Evolutionary conservation across 1,140 invertebrate genomes (phyloP), one percentile per base, ranked within the genome.

Genomic region (Pseudomyrmex dendroicus): DNA sequence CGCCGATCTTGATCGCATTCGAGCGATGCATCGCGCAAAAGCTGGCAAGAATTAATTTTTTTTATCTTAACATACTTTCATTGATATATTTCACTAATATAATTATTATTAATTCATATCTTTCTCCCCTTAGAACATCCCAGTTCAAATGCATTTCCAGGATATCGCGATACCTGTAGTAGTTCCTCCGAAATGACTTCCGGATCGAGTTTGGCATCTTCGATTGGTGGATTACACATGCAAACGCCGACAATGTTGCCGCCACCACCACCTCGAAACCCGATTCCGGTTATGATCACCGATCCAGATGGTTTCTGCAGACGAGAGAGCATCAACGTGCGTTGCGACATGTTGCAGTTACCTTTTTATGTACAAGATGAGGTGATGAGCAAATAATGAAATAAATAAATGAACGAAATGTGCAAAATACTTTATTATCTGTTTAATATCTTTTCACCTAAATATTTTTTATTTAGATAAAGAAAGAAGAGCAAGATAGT

Each of bases 271-370:
- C 90, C 90, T 68, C 90, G 89, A 0, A 92, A 88, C 12, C 91
- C 92, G 17, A 93, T 93, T 73, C 91, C 92, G 20, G 91, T 93
- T 44, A 92, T 90, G 88, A 92, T 93, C 66, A 92, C 92, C n/a
- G 80, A 83, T 1, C 91, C 92, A 0, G 91, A 93, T 15, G 91
- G 92, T 46, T 91, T 84, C 12, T 80, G 85, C 8, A 86, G 89
- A 63, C 88, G 90, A n/a, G 89, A 89, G 25, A 93, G 91, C 66
- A 50, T 87, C 66, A 87, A 67, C 9, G 10, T 48, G 9, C 61
- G 72, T 72, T 52, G 62, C 0, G 88, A 90, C 20, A 46, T 80
- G 13, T 91, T 83, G 70, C 78, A 86, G 4, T 86, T 91, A 5
- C 89, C 87, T 25, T 92, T 92, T 78, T 92, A 92, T 70, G 91